Percentiles rank a stretch among this genome's conserved stretches.
These are phyloP conservation scores for Yponomeuta sedellus DNA, from an alignment of 2,888 invertebrate species.

Conservation along the genomic window DNA sequence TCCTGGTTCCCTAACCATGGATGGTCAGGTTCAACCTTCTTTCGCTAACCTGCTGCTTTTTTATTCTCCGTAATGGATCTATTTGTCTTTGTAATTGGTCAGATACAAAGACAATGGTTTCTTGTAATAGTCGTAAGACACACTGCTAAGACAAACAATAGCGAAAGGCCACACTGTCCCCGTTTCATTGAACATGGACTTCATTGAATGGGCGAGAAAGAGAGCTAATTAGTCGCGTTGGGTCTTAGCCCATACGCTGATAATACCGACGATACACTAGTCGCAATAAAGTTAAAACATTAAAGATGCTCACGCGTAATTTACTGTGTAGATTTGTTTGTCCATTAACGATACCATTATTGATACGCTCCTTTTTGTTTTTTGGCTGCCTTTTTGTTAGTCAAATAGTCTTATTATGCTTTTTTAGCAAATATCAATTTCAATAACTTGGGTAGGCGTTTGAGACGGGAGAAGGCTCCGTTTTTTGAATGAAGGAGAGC, in stretches of 20 bases:
- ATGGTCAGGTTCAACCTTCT: too few species aligned
- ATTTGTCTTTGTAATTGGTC: not conserved
- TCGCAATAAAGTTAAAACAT: too few species aligned
- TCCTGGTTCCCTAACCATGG: too few species aligned
- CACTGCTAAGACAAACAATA: not conserved
- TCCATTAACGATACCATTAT: too few species aligned
- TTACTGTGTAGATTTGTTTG: too few species aligned
- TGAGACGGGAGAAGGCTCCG: conserved; percentile 5
- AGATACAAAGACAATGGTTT: not conserved
- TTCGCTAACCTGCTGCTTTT: too few species aligned
- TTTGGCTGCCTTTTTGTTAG: too few species aligned
- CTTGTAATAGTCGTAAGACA: not conserved
- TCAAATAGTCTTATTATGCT: too few species aligned
- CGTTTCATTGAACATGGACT: conserved; percentile 44
- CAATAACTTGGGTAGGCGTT: too few species aligned
- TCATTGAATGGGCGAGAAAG: conserved; percentile 46
- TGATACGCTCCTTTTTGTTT: too few species aligned
- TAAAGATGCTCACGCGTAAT: too few species aligned
- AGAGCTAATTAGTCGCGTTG: conserved; percentile 45
- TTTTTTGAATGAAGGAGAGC: conserved; percentile 49
- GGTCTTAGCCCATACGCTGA: not conserved
- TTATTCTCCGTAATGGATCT: not conserved
- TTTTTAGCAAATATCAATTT: too few species aligned
- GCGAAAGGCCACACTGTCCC: conserved; percentile 34
- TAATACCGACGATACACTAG: not conserved